Conservation (phyloP, 2,113 vertebrate genomes). For the Ictalurus punctatus region DNA sequence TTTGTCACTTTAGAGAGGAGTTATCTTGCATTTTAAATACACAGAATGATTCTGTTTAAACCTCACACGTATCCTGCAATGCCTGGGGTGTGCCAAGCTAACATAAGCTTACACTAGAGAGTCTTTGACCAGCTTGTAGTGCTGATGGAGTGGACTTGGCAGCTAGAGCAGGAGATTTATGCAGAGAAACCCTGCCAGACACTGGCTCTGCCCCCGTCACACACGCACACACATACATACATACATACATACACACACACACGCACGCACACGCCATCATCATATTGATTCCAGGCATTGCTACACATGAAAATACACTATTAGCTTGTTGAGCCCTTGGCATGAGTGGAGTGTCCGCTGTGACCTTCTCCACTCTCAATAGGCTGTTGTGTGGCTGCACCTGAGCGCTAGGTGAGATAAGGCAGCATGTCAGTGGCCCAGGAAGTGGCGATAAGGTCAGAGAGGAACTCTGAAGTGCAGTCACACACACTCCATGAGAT, state of each 20-base stretch:
- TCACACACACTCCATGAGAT: neutral
- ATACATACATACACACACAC: neutral
- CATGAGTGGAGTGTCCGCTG: conserved; percentile 16
- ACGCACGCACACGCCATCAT: conserved; percentile 14
- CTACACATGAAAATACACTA: conserved; percentile 32
- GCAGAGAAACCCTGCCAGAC: conserved; percentile 39
- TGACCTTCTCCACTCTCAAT: conserved; percentile 44
- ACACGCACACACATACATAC: neutral
- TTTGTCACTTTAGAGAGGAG: conserved; percentile 9
- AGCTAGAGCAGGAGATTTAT: conserved; percentile 41
- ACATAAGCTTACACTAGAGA: conserved; percentile 36
- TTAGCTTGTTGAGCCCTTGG: conserved; percentile 40
- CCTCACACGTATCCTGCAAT: neutral
- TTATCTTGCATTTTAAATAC: conserved; percentile 5
- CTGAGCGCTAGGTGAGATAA: conserved; percentile 45
- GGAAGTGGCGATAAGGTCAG: conserved; percentile 42
- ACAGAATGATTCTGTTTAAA: conserved; percentile 17
- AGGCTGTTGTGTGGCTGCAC: conserved; percentile 35
- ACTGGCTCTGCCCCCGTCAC: conserved; percentile 12
- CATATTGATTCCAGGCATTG: conserved; percentile 43
- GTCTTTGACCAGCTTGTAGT: conserved; percentile 42
- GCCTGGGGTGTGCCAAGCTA: conserved; percentile 26
- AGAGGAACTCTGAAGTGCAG: conserved; percentile 28
- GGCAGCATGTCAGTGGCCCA: conserved; percentile 18
- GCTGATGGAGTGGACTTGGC: conserved; percentile 38